phyloP scores from a whole-genome alignment of 2,888 invertebrate species.

The Alcis repandata region DNA sequence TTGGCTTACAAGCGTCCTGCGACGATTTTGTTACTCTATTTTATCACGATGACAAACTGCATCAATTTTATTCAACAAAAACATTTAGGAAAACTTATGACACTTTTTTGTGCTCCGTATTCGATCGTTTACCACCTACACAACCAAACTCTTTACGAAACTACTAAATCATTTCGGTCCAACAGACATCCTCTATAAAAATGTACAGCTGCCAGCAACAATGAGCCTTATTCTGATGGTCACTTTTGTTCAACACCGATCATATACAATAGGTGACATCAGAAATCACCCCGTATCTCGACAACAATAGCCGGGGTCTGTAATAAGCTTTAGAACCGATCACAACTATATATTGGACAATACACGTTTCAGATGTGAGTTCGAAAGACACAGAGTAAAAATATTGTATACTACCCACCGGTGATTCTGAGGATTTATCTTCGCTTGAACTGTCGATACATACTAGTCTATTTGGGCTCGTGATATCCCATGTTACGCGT shows the following conservation, averaged over 20 bases:
- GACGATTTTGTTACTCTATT: constrained; percentile 13
- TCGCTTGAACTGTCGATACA: constrained; percentile 50
- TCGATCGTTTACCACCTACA: constrained; percentile 46
- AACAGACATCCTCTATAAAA: constrained; percentile 75
- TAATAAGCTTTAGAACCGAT: constrained; percentile 71
- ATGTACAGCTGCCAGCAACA: constrained; percentile 78
- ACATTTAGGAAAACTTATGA: background rate
- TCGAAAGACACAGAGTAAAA: constrained; percentile 59
- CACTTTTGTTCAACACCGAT: constrained; percentile 78
- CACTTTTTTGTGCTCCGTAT: constrained; percentile 27
- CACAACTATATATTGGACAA: constrained; percentile 64
- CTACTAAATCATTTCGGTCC: constrained; percentile 65
- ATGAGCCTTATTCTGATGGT: constrained; percentile 74
- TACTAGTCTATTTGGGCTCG: constrained; percentile 59
- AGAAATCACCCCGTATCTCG: constrained; percentile 73
- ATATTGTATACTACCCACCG: constrained; percentile 49
- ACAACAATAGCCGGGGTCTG: constrained; percentile 75
- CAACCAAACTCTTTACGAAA: constrained; percentile 49
- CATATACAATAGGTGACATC: constrained; percentile 75
- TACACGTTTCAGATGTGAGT: constrained; percentile 57
- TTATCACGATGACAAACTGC: background rate
- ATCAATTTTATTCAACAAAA: background rate
- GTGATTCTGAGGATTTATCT: constrained; percentile 57
- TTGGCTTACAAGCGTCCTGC: constrained; percentile 32
- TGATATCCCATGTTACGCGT: constrained; percentile 74